Evolutionary conservation across 2,113 vertebrate genomes (phyloP).

Genomic region (Symphodus melops): DNA sequence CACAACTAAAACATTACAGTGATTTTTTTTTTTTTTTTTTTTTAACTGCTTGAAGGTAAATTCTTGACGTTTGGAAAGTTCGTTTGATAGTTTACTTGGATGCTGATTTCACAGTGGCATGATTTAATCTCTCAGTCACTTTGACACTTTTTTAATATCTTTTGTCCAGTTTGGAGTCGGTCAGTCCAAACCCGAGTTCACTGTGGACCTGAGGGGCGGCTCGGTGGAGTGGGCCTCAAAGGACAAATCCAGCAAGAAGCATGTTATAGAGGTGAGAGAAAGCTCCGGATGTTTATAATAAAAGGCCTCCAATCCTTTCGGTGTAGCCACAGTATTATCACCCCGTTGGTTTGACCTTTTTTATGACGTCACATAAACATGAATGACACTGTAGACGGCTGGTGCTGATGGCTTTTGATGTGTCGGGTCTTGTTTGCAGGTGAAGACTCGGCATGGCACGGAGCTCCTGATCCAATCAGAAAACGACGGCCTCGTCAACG

Average conservation of each 20-base stretch:
- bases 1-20: too few species aligned
- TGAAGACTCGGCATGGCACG: slow-evolving; percentile 92
- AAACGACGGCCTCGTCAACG: slow-evolving; percentile 86
- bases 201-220: slow-evolving; percentile 92
- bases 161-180: slow-evolving; percentile 87
- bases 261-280: slow-evolving; percentile 91
- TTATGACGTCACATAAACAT: too few species aligned
- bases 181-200: slow-evolving; percentile 96
- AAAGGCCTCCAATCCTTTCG: neutral
- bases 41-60: too few species aligned
- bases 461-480: slow-evolving; percentile 96
- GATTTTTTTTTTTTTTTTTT: too few species aligned
- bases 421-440: slow-evolving; percentile 76
- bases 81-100: too few species aligned
- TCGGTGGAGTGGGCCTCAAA: slow-evolving; percentile 92
- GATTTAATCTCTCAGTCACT: too few species aligned
- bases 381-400: too few species aligned
- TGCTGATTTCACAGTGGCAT: too few species aligned
- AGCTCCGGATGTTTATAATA: neutral
- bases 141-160: neutral
- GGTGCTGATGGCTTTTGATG: neutral
- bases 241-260: slow-evolving; percentile 98
- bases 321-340: neutral
- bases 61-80: too few species aligned
- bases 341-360: neutral